Percentiles rank a stretch among this genome's conserved stretches.
phyloP scores from a whole-genome alignment of 2,113 vertebrate genomes.

The Taurulus bubalis region DNA sequence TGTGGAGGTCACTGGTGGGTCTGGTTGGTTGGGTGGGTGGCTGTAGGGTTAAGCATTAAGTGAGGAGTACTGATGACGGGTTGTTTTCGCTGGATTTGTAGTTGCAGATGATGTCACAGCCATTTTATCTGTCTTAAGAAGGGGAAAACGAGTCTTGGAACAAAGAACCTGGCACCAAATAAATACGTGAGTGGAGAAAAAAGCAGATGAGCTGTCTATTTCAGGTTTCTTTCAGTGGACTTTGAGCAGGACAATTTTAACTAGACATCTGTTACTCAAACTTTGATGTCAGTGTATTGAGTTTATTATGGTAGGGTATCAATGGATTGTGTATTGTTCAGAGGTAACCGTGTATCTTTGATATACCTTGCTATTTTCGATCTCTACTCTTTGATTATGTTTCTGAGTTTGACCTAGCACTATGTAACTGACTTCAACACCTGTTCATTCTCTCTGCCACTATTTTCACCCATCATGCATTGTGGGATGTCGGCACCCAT shows the following conservation, averaged over 20 bases:
- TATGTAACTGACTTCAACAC: conserved; percentile 56
- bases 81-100: not conserved
- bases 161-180: not conserved
- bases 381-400: conserved; percentile 19
- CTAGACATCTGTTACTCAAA: not conserved
- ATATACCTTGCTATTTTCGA: not conserved
- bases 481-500: conserved; percentile 51
- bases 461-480: conserved; percentile 62
- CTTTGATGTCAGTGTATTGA: not conserved
- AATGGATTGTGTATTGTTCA: not conserved
- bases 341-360: not conserved
- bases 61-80: not conserved
- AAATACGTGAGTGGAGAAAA: not conserved
- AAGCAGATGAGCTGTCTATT: not conserved
- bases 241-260: not conserved
- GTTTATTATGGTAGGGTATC: not conserved
- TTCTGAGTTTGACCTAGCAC: conserved; percentile 56
- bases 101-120: not conserved
- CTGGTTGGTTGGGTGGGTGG: not conserved
- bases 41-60: not conserved
- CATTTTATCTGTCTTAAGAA: not conserved
- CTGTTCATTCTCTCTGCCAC: conserved; percentile 72
- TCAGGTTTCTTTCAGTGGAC: not conserved
- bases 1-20: conserved; percentile 26
- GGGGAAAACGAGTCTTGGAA: not conserved